Evolutionary conservation across 1,140 invertebrate genomes (phyloP), one percentile per base, ranked within the genome.

Genomic region (Bathynomus jamesi): DNA sequence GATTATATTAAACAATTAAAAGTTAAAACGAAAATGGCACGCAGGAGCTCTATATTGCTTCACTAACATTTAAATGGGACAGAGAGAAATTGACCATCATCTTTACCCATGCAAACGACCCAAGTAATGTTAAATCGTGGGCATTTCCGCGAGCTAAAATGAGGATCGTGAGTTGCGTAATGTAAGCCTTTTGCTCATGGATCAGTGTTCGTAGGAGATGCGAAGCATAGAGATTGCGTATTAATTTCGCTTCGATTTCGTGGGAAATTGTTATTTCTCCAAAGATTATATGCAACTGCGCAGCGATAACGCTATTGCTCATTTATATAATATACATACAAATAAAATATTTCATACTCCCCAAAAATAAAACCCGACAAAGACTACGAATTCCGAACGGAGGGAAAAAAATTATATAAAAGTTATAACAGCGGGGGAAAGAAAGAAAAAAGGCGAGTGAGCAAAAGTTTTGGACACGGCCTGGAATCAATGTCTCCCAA

Each of bases 401-500:
- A n/a, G n/a, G n/a, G n/a, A n/a, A n/a, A n/a, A n/a, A n/a, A n/a
- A n/a, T n/a, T 53, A 53, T 53, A 21, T 53, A 53, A 53, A 53
- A 53, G 40, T 53, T 53, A 21, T 11, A 53, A 53, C n/a, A n/a
- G n/a, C n/a, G 21, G 40, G 13, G 40, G 40, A 53, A 53, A 53
- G 21, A 1, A 21, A 53, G 40, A 53, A 53, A 53, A 53, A 53
- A 53, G 40, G 21, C 11, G 21, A 53, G 5, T 17, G 40, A 21
- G 40, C 13, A 3, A 53, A 53, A 53, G 21, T 11, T 53, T 53
- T 53, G 40, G 40, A 53, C 40, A 53, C 40, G 40, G 40, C 40
- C 40, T 53, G 40, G 40, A 53, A 53, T 53, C 40, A 53, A 53
- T 53, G 40, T 53, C 40, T 53, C 40, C 40, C 40, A 53, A 53